Conservation (phyloP, 2,888 invertebrate species). For the Bugula neritina region DNA sequence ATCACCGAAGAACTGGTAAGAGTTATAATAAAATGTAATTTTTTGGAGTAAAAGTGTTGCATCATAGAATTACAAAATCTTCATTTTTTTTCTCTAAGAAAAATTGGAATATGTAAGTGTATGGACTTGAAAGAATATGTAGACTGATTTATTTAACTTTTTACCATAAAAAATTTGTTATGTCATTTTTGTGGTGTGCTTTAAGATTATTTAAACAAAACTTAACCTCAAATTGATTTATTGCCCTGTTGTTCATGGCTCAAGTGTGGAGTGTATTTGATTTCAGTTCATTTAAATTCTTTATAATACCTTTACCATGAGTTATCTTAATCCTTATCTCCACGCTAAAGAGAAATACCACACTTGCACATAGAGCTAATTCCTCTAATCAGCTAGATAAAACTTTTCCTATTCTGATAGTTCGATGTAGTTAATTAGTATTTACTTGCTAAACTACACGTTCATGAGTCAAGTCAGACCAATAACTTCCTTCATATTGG, state of each 20-base stretch:
- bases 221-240: neutral
- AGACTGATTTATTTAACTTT: too few relatives aligned
- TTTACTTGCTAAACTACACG: too few relatives aligned
- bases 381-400: neutral
- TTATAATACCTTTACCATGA: neutral
- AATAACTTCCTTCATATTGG: too few relatives aligned
- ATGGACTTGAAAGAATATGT: too few relatives aligned
- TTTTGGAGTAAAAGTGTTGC: too few relatives aligned
- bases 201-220: neutral
- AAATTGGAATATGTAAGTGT: too few relatives aligned
- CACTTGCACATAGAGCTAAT: neutral
- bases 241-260: neutral
- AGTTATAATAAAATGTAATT: too few relatives aligned
- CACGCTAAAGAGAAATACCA: neutral
- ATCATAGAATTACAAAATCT: too few relatives aligned
- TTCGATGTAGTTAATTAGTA: too few relatives aligned
- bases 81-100: too few relatives aligned
- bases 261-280: neutral
- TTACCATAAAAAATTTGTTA: neutral
- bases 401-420: too few relatives aligned
- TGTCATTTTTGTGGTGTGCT: neutral
- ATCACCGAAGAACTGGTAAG: constrained; percentile 8
- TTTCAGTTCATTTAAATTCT: neutral
- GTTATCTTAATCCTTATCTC: neutral
- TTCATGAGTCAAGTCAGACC: too few relatives aligned